Conservation (phyloP, 2,113 vertebrate genomes). For the Fulica atra region DNA sequence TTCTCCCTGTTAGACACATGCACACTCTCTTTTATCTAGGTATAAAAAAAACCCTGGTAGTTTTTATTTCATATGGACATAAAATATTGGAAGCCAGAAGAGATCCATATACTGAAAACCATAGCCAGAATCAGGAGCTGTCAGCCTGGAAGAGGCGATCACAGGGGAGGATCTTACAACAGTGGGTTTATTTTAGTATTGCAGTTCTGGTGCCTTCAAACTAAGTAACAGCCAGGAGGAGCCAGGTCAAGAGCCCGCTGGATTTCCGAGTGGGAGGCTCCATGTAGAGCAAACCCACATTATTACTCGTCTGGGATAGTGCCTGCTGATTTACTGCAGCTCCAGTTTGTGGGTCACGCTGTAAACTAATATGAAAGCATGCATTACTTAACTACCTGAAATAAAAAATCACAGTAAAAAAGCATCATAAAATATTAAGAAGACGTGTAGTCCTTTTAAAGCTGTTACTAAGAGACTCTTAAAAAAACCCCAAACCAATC, state of each 20-base stretch:
- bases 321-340: not conserved
- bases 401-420: not conserved
- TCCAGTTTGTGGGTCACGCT: fast-evolving
- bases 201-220: not conserved
- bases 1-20: not conserved
- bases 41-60: too few species aligned
- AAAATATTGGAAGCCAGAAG: not conserved
- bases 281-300: not conserved
- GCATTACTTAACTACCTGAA: not conserved
- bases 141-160: not conserved
- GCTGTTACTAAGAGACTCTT: not conserved
- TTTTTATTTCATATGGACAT: not conserved
- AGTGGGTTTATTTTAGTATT: not conserved
- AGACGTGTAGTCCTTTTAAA: not conserved
- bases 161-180: not conserved
- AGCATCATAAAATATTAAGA: not conserved
- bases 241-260: not conserved
- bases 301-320: not conserved
- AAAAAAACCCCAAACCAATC: not conserved
- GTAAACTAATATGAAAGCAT: not conserved
- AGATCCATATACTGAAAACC: fast-evolving
- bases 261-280: not conserved
- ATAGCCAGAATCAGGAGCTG: not conserved
- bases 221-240: not conserved
- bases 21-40: too few species aligned